Evolutionary conservation across 2,797 vertebrate species (phyloP), one percentile per base, ranked within the genome.

Genomic region (Synaphobranchus kaupii): DNA sequence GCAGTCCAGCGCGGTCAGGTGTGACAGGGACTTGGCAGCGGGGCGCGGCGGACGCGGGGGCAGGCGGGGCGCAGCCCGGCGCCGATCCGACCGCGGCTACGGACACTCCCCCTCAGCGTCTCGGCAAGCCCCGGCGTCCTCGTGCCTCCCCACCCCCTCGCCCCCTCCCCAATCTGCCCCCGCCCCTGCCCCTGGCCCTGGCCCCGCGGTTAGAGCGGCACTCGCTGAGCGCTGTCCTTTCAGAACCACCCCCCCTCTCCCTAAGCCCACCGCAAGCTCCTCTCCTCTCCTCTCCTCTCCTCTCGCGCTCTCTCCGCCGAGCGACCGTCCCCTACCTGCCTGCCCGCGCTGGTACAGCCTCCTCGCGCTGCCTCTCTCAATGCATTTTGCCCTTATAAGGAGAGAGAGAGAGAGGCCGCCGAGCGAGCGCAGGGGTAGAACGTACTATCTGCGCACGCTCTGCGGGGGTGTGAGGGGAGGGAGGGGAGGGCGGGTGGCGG

Each of bases 351-450:
- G 94, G 95, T 95, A 94, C 93, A 82, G 90, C 93, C 95, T 90
- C 92, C 85, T 91, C 92, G 90, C 91, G 85, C 88, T 93, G 93
- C 93, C 92, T 94, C 94, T 95, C 93, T 95, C 95, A 96, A 94
- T 96, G 95, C 89, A 94, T 96, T 96, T 96, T 97, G 94, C 92
- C 96, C 96, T 96, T 97, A 96, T 95, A 97, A 96, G 96, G 96
- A 95, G 94, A 95, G 95, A 96, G 95, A 96, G 93, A 90, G 91
- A 92, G 92, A 92, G 76, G 83, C 80, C 85, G 89, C 85, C 39
- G 54, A 89, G 86, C 84, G 47, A 88, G 88, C 89, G 94, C 94
- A 88, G 93, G 92, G 93, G 90, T 93, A 94, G 96, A 96, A 92
- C 89, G 91, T 95, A 96, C 96, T 94, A 96, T 94, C 91, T 90